A percentile compares a stretch with the other conserved stretches of the same genome.
Conservation (phyloP, 2,113 vertebrate genomes). For the Phycodurus eques region DNA sequence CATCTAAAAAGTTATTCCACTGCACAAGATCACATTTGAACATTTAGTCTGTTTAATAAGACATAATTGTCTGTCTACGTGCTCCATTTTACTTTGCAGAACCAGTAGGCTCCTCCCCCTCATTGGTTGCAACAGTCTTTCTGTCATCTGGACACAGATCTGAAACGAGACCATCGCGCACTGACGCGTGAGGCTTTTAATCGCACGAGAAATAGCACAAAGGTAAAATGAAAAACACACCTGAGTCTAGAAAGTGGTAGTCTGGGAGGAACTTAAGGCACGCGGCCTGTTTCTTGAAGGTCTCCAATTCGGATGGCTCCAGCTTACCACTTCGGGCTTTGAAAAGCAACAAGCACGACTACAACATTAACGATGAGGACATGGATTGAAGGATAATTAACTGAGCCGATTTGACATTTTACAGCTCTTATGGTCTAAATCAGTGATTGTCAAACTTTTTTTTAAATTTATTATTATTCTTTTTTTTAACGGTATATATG, state of each 20-base stretch:
- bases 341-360: not conserved
- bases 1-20: slow-evolving; percentile 2
- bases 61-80: slow-evolving; percentile 1
- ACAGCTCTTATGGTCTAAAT: not conserved
- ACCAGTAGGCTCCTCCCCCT: not conserved
- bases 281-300: slow-evolving; percentile 65
- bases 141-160: slow-evolving; percentile 61
- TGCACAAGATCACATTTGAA: slow-evolving; percentile 7
- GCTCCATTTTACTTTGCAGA: not conserved
- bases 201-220: fast-evolving
- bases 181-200: not conserved
- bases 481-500: no score
- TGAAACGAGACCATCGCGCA: slow-evolving; percentile 25
- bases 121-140: slow-evolving; percentile 1
- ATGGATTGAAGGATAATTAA: not conserved
- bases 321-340: slow-evolving; percentile 56
- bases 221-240: slow-evolving; percentile 21
- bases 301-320: slow-evolving; percentile 59
- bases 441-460: not conserved
- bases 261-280: slow-evolving; percentile 62
- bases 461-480: no score
- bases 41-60: slow-evolving; percentile 20
- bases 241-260: slow-evolving; percentile 42
- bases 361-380: not conserved
- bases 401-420: not conserved